Evolutionary conservation across 1,140 invertebrate species (phyloP), one percentile per base, ranked within the genome.

Genomic region (Rhagoletis zephyria): DNA sequence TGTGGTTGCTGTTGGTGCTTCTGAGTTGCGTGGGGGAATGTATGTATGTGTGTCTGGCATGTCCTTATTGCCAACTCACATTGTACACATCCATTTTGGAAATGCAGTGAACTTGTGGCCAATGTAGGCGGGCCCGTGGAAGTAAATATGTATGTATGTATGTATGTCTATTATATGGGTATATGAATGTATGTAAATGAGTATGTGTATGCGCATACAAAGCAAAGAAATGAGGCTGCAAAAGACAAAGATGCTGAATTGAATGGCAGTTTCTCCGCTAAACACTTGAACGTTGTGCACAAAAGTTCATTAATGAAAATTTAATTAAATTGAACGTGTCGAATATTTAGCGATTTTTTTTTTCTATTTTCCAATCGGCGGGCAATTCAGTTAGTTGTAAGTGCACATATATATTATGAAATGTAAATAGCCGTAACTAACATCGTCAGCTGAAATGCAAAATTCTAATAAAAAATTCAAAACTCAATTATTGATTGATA

Each of bases 31-130:
- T 74, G 42, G 6, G 40, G 40, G 12, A 48, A 74, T n/a, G 67
- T 14, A 42, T 74, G 67, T n/a, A 14, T n/a, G 67, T 74, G 67
- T n/a, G 42, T n/a, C 12, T 74, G 67, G 42, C 67, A 74, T 74
- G 42, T 45, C 67, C 67, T 74, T 74, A 74, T 74, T 74, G 67
- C 67, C 30, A 67, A 67, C 30, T 7, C 64, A 67, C n/a, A 67
- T 30, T 30, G 30, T 30, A 67, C 40, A 67, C 64, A 67, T 67
- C 64, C 30, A 67, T 67, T 67, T 9, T 67, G 4, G 9, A 40
- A 67, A 67, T 48, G 42, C 67, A 4, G 10, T 4, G 4, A 74
- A 74, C 14, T 40, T 40, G 67, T 74, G 67, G 64, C 51, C 5
- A 56, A 56, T 56, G 10, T 56, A 56, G 51, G 42, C 42, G 45